Percentiles rank a stretch among this genome's conserved stretches.
Evolutionary conservation across 1,140 invertebrate species (phyloP).

Genomic region (Aphelenchoides besseyi): DNA sequence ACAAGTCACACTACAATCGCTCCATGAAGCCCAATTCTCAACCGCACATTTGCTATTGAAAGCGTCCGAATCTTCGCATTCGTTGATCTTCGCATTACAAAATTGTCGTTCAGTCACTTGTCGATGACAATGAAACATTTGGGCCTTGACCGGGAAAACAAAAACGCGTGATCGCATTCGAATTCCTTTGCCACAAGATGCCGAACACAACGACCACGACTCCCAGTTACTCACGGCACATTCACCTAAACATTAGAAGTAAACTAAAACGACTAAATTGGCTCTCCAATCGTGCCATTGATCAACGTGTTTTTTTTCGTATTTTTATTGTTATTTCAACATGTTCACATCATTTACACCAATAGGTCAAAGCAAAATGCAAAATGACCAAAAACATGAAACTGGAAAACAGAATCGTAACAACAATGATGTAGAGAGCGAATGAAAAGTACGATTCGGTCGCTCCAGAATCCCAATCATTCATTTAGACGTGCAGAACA

Average conservation of each 20-base stretch:
- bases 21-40: slow-evolving; percentile 70
- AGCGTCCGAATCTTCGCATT: slow-evolving; percentile 61
- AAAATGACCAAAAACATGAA: slow-evolving; percentile 11
- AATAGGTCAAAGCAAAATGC: background rate
- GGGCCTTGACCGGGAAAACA: slow-evolving; percentile 74
- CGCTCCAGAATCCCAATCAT: background rate
- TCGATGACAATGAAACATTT: slow-evolving; percentile 74
- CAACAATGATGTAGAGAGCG: background rate
- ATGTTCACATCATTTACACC: no score
- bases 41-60: slow-evolving; percentile 67
- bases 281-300: background rate
- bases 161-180: slow-evolving; percentile 75
- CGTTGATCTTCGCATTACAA: slow-evolving; percentile 61
- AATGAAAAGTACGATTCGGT: slow-evolving; percentile 1
- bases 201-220: slow-evolving; percentile 69
- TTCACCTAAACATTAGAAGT: slow-evolving; percentile 55
- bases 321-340: background rate
- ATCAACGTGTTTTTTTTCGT: background rate
- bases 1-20: slow-evolving; percentile 72
- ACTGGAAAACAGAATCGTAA: background rate
- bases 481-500: background rate
- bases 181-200: slow-evolving; percentile 67
- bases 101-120: slow-evolving; percentile 67
- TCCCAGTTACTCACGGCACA: slow-evolving; percentile 68
- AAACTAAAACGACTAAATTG: background rate